Evolutionary conservation across 2,888 invertebrate genomes (phyloP), one percentile per base, ranked within the genome.

Genomic region (Dicyrtomina minuta): DNA sequence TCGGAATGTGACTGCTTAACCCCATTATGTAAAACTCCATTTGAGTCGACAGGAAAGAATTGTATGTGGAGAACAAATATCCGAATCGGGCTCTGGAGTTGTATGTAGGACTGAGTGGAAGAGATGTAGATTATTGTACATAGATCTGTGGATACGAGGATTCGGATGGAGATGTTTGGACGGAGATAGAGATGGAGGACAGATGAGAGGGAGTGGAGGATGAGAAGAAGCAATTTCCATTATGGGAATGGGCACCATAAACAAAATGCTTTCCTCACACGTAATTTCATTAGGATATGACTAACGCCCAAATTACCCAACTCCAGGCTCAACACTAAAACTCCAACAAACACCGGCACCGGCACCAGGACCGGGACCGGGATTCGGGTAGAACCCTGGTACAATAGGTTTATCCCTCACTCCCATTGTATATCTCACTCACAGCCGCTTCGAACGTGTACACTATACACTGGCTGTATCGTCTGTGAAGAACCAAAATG

Each of bases 251-350:
- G 66, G 58, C 33, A 70, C 60, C 72, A 72, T 72, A 72, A 72
- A 70, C 72, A 70, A 71, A 70, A 70, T 70, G 62, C 72, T 70
- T 67, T 65, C 60, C 70, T 67, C 64, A 64, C 69, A 67, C 66
- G 67, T 72, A 72, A 72, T 72, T 72, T 72, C 70, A 72, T 72
- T 72, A 72, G 72, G 70, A 72, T 71, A 71, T 72, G 72, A 72
- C 69, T 66, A 72, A 72, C 69, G 67, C 69, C 68, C 64, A 61
- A 68, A 71, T 68, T 68, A 66, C 66, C 66, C 58, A 58, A 66
- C 66, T 66, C 66, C 60, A 68, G 60, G 61, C 49, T 20, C 49
- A 49, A 49, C 3, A 33, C 8, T 33, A 3, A 33, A 33, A 33
- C 33, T 33, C 33, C n/a, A n/a, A n/a, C n/a, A n/a, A n/a, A n/a